Base-by-base conservation (phyloP, 1,140 invertebrate genomes). In the Zaprionus ghesquierei region DNA sequence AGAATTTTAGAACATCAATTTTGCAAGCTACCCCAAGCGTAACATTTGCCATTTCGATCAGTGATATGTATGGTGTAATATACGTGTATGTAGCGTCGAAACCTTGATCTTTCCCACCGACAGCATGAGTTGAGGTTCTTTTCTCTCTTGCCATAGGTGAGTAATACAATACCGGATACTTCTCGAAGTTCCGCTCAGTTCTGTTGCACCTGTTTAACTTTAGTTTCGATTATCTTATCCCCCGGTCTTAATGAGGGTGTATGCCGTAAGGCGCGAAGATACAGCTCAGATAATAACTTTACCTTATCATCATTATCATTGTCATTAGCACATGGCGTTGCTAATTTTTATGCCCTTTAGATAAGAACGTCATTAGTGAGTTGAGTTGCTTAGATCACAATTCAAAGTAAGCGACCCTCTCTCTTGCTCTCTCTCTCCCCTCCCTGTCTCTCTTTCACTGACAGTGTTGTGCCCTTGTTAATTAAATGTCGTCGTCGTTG, bases 401-500 rank as follows among this genome's bases (percentile, higher is more conserved):
- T 66, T 20, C 22, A 20, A 20, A 59, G 9, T 13, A 59, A 18
- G 41, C n/a, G 38, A 44, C 6, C 25, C 5, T n/a, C 13, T n/a
- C 31, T 56, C 20, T 8, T 12, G 3, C 33, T 15, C 5, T 41
- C 38, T 41, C n/a, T 10, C 25, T 62, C 20, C 1, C 10, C 10
- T 29, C 33, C 8, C 5, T 15, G 9, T 41, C 35, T 10, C n/a
- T 50, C 20, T 29, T 2, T 13, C n/a, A 20, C 41, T 1, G 5
- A 29, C 22, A 38, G 10, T n/a, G n/a, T 25, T 27, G 23, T 20
- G 41, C 33, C 22, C 31, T 61, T 31, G 44, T 53, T 78, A 73
- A 78, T 73, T 73, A 61, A 68, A 44, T 61, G 31, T 46, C 69
- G 51, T 73, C 31, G 51, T 50, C 12, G 18, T 50, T 23, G 41